Percentiles rank a stretch among this genome's conserved stretches.
Evolutionary conservation across 2,888 invertebrate genomes (phyloP).

Genomic region (Diachrysia chrysitis): DNA sequence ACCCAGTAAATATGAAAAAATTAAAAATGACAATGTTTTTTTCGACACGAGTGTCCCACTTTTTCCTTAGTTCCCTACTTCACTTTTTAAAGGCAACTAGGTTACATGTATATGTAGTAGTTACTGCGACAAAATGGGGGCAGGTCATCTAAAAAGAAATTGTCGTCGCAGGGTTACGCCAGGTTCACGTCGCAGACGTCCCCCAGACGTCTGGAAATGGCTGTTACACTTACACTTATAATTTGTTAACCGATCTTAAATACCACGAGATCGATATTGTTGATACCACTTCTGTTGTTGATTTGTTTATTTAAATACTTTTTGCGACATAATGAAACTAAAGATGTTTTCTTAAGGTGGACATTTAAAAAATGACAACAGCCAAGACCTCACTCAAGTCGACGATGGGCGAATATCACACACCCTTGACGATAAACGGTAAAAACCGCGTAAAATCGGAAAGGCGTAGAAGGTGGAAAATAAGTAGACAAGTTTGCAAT

Average conservation of each 20-base stretch:
- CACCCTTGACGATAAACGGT: not conserved
- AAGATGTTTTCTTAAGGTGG: too few relatives aligned
- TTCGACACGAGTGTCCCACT: conserved; percentile 40
- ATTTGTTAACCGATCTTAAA: conserved; percentile 17
- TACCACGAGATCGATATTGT: conserved; percentile 18
- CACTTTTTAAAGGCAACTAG: conserved; percentile 50
- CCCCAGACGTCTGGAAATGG: conserved; percentile 36
- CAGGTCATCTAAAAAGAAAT: conserved; percentile 42
- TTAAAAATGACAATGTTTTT: conserved; percentile 36
- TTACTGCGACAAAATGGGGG: conserved; percentile 38
- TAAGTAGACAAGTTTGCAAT: not conserved
- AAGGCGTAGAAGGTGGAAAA: not conserved
- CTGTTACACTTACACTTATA: conserved; percentile 31
- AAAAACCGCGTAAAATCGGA: not conserved
- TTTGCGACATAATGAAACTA: too few relatives aligned
- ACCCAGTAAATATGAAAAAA: conserved; percentile 17
- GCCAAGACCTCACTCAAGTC: not conserved
- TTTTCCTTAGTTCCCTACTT: conserved; percentile 40
- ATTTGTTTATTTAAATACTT: not conserved
- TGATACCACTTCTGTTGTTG: not conserved
- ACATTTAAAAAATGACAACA: not conserved
- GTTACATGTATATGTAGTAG: conserved; percentile 32
- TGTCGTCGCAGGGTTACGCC: conserved; percentile 24
- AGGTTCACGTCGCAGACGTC: conserved; percentile 29
- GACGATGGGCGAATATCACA: not conserved